phyloP scores from a whole-genome alignment of 2,888 invertebrate genomes.

The Synergus japonicus region DNA sequence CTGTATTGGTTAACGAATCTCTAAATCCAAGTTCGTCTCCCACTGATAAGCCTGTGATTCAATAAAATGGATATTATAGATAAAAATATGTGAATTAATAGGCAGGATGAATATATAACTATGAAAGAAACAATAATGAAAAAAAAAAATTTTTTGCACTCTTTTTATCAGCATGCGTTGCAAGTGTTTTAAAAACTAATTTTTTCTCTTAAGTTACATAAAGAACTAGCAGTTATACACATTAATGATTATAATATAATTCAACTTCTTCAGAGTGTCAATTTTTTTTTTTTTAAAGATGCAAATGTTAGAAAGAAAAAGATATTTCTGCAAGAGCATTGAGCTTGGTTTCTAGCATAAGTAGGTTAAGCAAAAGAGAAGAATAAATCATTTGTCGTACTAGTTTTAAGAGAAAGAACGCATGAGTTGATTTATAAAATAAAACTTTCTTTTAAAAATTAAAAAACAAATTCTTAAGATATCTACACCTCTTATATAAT shows the following conservation, averaged over 20 bases:
- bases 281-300: constrained; percentile 11
- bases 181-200: not conserved
- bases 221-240: not conserved
- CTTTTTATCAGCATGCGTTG: not conserved
- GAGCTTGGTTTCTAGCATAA: constrained; percentile 13
- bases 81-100: not conserved
- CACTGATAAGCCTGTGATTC: constrained; percentile 87
- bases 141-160: not conserved
- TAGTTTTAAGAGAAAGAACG: constrained; percentile 14
- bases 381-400: constrained; percentile 18
- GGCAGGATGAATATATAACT: not conserved
- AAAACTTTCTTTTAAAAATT: not conserved
- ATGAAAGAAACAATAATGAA: not conserved
- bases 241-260: not conserved
- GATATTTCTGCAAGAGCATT: constrained; percentile 33
- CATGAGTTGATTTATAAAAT: constrained; percentile 5
- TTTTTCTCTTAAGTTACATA: constrained; percentile 1
- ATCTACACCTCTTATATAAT: not conserved
- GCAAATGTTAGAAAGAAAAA: constrained; percentile 29
- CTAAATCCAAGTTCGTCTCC: constrained; percentile 92
- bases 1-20: constrained; percentile 89
- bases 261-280: not conserved
- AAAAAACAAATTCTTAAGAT: not conserved
- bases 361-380: constrained; percentile 32
- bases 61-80: constrained; percentile 37